Evolutionary conservation across 2,888 invertebrate genomes (phyloP).

Genomic region (Xestoiulus laeticollis): DNA sequence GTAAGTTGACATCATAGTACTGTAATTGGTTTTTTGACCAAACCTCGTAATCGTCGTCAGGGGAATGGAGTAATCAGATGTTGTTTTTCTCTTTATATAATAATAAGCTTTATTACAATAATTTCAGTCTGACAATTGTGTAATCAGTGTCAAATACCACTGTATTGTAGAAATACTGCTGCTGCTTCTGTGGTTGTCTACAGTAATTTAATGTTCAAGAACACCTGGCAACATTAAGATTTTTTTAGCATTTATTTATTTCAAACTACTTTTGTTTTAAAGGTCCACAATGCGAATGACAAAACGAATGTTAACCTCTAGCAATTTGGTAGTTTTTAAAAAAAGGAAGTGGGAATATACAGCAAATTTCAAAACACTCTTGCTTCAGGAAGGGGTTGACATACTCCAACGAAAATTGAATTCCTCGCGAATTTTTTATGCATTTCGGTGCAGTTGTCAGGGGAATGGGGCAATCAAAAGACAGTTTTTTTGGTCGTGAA

Average conservation of each 20-base stretch:
- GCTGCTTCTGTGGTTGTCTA: no score
- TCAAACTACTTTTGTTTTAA: not conserved
- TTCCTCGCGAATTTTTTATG: not conserved
- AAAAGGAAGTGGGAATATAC: not conserved
- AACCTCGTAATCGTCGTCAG: no score
- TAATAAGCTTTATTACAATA: no score
- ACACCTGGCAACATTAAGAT: not conserved
- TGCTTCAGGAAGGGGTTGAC: not conserved
- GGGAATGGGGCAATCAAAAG: conserved; percentile 41
- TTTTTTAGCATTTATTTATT: not conserved
- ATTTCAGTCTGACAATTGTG: no score
- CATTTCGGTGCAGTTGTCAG: not conserved
- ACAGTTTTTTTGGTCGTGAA: not conserved
- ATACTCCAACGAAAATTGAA: not conserved
- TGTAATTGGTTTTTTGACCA: no score
- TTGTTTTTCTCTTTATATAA: no score
- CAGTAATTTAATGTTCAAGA: not conserved
- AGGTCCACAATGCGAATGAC: not conserved
- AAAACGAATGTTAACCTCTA: not conserved
- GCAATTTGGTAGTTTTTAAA: not conserved
- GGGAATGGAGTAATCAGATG: no score
- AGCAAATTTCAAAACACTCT: not conserved
- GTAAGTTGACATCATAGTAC: no score
- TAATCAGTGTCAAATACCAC: no score
- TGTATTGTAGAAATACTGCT: no score